These are phyloP conservation scores for Bradypodion ventrale DNA, from an alignment of 2,797 vertebrate species.

Conservation along the genomic window DNA sequence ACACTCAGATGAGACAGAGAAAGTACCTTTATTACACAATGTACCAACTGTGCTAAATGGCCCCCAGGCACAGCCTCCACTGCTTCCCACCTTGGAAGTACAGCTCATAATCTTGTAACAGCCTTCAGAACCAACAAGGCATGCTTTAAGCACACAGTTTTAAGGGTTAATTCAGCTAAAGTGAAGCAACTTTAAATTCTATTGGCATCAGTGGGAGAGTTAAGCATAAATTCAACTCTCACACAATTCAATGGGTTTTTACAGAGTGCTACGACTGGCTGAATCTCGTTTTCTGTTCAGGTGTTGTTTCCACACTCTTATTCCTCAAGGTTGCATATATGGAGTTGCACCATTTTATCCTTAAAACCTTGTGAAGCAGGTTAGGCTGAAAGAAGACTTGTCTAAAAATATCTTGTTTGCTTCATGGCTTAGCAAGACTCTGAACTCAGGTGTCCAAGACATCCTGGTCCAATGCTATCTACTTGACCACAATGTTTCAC, in stretches of 20 bases:
- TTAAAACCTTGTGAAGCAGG: neutral
- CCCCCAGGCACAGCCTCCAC: neutral
- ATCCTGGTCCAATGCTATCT: neutral
- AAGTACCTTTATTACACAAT: neutral
- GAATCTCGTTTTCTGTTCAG: neutral
- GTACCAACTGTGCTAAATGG: neutral
- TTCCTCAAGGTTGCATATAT: neutral
- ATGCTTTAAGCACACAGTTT: too few relatives aligned
- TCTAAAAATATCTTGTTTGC: neutral
- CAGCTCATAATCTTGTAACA: neutral
- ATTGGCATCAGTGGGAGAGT: neutral
- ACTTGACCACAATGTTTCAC: neutral
- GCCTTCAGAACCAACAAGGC: neutral
- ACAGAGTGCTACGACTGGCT: neutral
- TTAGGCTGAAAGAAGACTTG: neutral
- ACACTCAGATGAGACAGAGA: conserved; percentile 2
- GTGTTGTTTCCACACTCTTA: neutral
- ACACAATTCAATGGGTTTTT: neutral
- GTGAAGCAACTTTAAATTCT: neutral
- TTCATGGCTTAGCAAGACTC: neutral
- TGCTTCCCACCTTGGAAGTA: neutral
- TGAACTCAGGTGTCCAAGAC: neutral
- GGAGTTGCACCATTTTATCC: neutral
- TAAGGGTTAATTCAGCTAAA: neutral
- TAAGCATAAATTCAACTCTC: neutral